A percentile compares a stretch with the other conserved stretches of the same genome.
These are phyloP conservation scores for Labrus mixtus DNA, from an alignment of 2,113 vertebrate species.

Conservation along the genomic window DNA sequence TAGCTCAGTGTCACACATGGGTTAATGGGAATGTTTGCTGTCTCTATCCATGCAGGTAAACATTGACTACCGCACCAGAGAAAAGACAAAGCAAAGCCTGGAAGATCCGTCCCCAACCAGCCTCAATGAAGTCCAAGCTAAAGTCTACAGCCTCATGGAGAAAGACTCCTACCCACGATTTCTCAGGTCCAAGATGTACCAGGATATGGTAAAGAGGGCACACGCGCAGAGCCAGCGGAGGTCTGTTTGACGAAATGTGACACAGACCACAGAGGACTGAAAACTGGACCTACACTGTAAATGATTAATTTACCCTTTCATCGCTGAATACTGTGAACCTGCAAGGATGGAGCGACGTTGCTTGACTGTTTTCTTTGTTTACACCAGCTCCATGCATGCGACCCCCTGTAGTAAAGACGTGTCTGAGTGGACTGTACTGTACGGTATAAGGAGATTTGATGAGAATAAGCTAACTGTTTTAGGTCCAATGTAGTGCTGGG, in stretches of 20 bases:
- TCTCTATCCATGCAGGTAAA: slow-evolving; percentile 87
- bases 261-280: slow-evolving; percentile 13
- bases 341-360: slow-evolving; percentile 32
- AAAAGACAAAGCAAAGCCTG: slow-evolving; percentile 91
- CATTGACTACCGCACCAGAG: slow-evolving; percentile 94
- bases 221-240: slow-evolving; percentile 86
- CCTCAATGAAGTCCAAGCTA: slow-evolving; percentile 93
- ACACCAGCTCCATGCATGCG: slow-evolving; percentile 69
- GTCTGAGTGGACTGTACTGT: slow-evolving; percentile 27
- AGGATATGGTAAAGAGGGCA: slow-evolving; percentile 92
- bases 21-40: slow-evolving; percentile 24
- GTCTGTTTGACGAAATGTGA: slow-evolving; percentile 84
- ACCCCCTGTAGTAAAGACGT: slow-evolving; percentile 23
- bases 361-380: slow-evolving; percentile 55
- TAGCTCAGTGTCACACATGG: no score
- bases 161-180: slow-evolving; percentile 98
- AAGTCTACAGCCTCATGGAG: slow-evolving; percentile 97
- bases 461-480: slow-evolving; percentile 19
- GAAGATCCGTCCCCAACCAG: slow-evolving; percentile 90
- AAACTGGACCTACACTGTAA: slow-evolving; percentile 48
- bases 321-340: slow-evolving; percentile 74
- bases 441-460: slow-evolving; percentile 17
- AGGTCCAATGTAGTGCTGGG: slow-evolving; percentile 32
- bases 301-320: slow-evolving; percentile 42
- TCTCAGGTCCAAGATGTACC: slow-evolving; percentile 96